Percentiles rank a stretch among this genome's conserved stretches.
These are phyloP conservation scores for Kryphioiulus occultus DNA, from an alignment of 2,888 invertebrate genomes.

Conservation along the genomic window DNA sequence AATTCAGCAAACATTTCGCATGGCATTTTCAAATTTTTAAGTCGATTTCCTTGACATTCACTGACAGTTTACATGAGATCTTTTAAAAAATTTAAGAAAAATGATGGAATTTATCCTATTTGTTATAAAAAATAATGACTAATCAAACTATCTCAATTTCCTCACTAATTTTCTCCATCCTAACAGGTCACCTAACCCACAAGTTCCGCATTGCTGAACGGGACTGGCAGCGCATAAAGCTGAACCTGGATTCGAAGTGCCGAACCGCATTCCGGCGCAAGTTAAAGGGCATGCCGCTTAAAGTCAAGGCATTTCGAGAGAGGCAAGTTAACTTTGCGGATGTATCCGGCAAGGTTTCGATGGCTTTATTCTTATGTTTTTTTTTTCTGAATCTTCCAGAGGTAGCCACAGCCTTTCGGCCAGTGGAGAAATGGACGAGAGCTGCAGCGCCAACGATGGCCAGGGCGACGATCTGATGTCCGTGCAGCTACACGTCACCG, in stretches of 20 bases:
- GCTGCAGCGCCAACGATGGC: not conserved
- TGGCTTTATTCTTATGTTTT: not conserved
- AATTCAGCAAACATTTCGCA: no score
- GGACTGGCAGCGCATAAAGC: slow-evolving; percentile 67
- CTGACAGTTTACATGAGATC: no score
- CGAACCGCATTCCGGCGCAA: slow-evolving; percentile 62
- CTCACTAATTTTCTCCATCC: not conserved
- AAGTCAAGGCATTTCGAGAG: slow-evolving; percentile 51
- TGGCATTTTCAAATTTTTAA: no score
- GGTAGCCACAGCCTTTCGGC: not conserved
- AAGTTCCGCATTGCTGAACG: slow-evolving; percentile 65
- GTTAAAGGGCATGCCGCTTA: slow-evolving; percentile 53
- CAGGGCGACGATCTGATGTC: not conserved
- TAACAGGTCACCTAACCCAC: slow-evolving; percentile 63
- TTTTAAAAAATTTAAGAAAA: no score
- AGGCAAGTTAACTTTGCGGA: not conserved
- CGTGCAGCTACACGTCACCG: not conserved
- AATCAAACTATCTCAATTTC: no score
- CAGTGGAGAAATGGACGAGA: not conserved
- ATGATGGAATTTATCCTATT: no score
- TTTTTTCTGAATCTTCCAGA: not conserved
- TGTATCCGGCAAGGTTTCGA: not conserved
- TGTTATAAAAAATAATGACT: no score
- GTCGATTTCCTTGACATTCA: no score
- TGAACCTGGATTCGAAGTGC: slow-evolving; percentile 67